Evolutionary conservation across 2,888 invertebrate species (phyloP).

Genomic region (Stenichneumon culpator): DNA sequence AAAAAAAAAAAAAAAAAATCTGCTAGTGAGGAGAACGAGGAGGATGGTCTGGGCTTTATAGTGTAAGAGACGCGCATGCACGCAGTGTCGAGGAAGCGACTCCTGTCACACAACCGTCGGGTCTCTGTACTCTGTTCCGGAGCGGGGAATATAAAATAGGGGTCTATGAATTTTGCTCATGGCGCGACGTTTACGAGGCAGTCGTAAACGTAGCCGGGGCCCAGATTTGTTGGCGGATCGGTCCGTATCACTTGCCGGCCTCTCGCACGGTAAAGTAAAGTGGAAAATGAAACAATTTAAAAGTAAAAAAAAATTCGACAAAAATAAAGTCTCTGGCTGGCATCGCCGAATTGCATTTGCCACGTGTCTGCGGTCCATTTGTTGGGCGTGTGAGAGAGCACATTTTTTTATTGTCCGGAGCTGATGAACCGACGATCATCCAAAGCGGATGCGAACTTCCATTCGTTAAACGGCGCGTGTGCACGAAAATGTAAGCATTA

Average conservation of each 20-base stretch:
- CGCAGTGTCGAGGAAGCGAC: slow-evolving; percentile 35
- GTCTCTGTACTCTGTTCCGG: slow-evolving; percentile 25
- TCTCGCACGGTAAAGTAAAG: slow-evolving; percentile 22
- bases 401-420: not conserved
- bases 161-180: slow-evolving; percentile 79
- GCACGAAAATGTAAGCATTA: no score
- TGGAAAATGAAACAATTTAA: no score
- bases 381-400: not conserved
- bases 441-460: not conserved
- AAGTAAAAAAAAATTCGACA: not conserved
- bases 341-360: not conserved
- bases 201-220: slow-evolving; percentile 76
- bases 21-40: slow-evolving; percentile 5
- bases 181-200: slow-evolving; percentile 80
- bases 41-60: slow-evolving; percentile 14
- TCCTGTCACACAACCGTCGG: slow-evolving; percentile 48
- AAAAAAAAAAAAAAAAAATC: not conserved
- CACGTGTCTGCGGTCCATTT: not conserved
- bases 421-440: not conserved
- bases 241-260: slow-evolving; percentile 26
- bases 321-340: slow-evolving; percentile 1
- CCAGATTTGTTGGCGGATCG: slow-evolving; percentile 54
- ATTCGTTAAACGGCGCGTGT: no score
- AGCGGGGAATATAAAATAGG: slow-evolving; percentile 69
- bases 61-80: not conserved